Conservation (phyloP, 1,140 invertebrate genomes). For the Drosophila hydei region DNA sequence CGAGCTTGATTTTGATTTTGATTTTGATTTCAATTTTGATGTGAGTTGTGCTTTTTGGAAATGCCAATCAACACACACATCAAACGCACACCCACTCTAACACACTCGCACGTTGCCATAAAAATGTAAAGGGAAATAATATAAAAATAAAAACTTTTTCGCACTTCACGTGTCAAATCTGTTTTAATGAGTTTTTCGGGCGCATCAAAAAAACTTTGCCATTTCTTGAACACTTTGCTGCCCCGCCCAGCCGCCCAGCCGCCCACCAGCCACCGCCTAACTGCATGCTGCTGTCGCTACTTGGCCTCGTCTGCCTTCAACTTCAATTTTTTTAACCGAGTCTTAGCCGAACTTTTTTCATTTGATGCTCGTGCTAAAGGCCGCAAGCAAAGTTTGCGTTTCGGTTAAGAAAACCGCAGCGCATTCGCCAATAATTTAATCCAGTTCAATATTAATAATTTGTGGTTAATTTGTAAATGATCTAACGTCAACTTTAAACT, state of each 20-base stretch:
- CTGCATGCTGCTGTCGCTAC: constrained; percentile 4
- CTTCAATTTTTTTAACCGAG: constrained; percentile 4
- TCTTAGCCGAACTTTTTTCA: constrained; percentile 46
- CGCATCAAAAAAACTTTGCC: constrained; percentile 81
- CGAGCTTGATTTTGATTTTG: background rate
- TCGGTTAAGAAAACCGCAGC: constrained; percentile 26
- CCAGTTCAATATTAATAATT: too few relatives aligned
- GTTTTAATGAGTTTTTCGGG: constrained; percentile 83
- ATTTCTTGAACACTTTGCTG: constrained; percentile 72
- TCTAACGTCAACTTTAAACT: too few relatives aligned
- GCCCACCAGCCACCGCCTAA: background rate
- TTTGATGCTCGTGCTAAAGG: constrained; percentile 27
- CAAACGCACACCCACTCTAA: constrained; percentile 55
- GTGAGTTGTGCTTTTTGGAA: constrained; percentile 58
- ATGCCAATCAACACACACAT: constrained; percentile 74
- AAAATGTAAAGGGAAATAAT: constrained; percentile 83
- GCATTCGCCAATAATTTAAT: background rate
- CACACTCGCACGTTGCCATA: constrained; percentile 74
- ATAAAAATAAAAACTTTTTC: constrained; percentile 81
- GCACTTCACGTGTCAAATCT: constrained; percentile 83
- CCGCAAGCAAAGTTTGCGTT: constrained; percentile 24
- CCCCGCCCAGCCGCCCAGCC: background rate
- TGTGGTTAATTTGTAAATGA: too few relatives aligned
- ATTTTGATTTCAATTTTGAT: constrained; percentile 57
- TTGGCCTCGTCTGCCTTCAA: constrained; percentile 25